Conservation (phyloP, 2,888 invertebrate species). For the Cenopis cana region DNA sequence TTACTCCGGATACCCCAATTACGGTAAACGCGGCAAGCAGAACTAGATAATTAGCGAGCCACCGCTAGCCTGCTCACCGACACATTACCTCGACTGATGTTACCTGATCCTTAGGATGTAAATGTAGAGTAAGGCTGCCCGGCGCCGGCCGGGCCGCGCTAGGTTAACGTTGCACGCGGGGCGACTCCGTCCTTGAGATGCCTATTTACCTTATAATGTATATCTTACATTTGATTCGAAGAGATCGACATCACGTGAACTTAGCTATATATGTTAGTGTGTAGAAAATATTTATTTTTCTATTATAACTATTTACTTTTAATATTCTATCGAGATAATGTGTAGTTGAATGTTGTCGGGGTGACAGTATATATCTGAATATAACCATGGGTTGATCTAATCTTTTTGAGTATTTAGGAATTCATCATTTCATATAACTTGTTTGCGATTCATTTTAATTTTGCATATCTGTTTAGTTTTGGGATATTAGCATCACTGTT, state of each 20-base stretch:
- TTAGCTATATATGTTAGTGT: conserved; percentile 83
- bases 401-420: conserved; percentile 64
- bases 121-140: conserved; percentile 75
- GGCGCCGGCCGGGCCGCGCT: conserved; percentile 52
- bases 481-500: conserved; percentile 47
- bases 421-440: conserved; percentile 70
- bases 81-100: conserved; percentile 85
- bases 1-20: conserved; percentile 92
- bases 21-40: conserved; percentile 89
- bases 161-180: conserved; percentile 74
- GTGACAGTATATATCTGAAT: conserved; percentile 73
- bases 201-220: conserved; percentile 77
- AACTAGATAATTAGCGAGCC: conserved; percentile 72
- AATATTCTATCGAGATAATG: conserved; percentile 84
- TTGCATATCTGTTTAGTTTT: conserved; percentile 58
- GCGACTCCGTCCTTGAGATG: conserved; percentile 81
- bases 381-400: conserved; percentile 61
- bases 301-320: conserved; percentile 76
- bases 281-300: conserved; percentile 86
- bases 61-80: conserved; percentile 78
- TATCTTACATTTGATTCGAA: conserved; percentile 68
- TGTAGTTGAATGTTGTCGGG: conserved; percentile 83
- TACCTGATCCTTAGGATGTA: conserved; percentile 82
- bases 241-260: conserved; percentile 82
- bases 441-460: conserved; percentile 69